Percentiles rank a stretch among this genome's conserved stretches.
phyloP scores from a whole-genome alignment of 2,797 vertebrate species.

The Halcyon leucocephala region DNA sequence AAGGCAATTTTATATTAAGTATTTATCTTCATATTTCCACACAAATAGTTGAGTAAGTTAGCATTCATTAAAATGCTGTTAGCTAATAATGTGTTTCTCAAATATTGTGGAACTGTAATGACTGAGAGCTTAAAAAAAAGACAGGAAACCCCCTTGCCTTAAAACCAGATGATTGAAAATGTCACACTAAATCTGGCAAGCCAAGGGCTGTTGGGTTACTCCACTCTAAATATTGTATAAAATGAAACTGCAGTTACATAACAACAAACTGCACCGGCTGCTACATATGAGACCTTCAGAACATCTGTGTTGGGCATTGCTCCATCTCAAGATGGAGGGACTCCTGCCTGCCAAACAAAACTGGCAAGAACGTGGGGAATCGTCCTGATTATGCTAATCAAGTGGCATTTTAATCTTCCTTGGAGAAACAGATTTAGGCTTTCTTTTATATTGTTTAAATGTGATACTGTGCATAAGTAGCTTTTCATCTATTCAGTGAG shows the following conservation, averaged over 20 bases:
- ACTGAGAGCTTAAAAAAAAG: not conserved
- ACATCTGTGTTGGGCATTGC: conserved; percentile 64
- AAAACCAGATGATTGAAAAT: not conserved
- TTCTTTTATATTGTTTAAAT: not conserved
- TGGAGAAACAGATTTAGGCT: not conserved
- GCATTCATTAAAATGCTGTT: not conserved
- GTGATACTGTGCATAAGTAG: not conserved
- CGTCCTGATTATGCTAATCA: not conserved
- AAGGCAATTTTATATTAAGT: conserved; percentile 1
- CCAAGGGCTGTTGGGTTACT: conserved; percentile 6
- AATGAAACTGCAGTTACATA: conserved; percentile 47
- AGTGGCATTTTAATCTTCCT: not conserved
- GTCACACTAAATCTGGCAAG: conserved; percentile 38
- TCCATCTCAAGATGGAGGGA: conserved; percentile 32
- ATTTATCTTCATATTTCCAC: conserved; percentile 19
- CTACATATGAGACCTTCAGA: conserved; percentile 41
- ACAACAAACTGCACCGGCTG: conserved; percentile 23
- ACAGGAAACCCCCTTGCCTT: not conserved
- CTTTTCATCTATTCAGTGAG: not conserved
- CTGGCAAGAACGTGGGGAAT: conserved; percentile 28
- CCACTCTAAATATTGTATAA: conserved; percentile 54
- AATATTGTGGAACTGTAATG: not conserved
- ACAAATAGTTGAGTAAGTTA: not conserved
- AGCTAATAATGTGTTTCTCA: conserved; percentile 25
- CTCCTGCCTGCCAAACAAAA: conserved; percentile 57